These are phyloP conservation scores for Epizoanthus stellaris DNA, from an alignment of 92 coral and sea anemone species.

Conservation along the genomic window DNA sequence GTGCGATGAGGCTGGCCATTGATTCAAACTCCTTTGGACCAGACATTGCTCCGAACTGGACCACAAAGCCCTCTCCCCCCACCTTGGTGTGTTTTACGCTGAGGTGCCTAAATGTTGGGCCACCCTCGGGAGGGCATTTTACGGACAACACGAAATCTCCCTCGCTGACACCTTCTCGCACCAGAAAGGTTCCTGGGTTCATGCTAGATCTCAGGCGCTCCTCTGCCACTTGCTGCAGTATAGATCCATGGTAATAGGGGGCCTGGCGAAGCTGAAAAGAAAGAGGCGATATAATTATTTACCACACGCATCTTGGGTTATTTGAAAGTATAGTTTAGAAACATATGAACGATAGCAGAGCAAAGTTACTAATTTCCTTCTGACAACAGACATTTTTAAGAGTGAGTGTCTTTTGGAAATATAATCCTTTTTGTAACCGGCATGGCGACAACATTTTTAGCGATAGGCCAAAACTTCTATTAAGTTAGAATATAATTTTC, in stretches of 20 bases:
- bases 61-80: slow-evolving; percentile 55
- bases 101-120: slow-evolving; percentile 84
- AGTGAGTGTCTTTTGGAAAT: too few species aligned
- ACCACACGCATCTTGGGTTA: background rate
- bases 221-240: slow-evolving; percentile 74
- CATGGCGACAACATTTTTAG: too few species aligned
- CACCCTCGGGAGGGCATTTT: slow-evolving; percentile 79
- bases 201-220: slow-evolving; percentile 63
- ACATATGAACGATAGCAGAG: background rate
- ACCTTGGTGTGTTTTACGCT: slow-evolving; percentile 62
- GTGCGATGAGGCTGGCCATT: slow-evolving; percentile 74
- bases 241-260: slow-evolving; percentile 78
- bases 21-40: slow-evolving; percentile 64
- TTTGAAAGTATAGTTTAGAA: background rate
- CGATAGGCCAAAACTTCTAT: too few species aligned
- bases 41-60: slow-evolving; percentile 70
- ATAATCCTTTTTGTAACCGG: too few species aligned
- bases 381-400: too few species aligned
- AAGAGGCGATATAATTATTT: background rate
- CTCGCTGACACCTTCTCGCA: slow-evolving; percentile 73
- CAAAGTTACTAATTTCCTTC: too few species aligned
- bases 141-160: slow-evolving; percentile 78
- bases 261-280: slow-evolving; percentile 67
- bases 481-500: too few species aligned
- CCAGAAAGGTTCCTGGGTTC: slow-evolving; percentile 89